Percentiles rank a stretch among this genome's conserved stretches.
phyloP scores from a whole-genome alignment of 2,888 invertebrate species.

The Prenolepis imparis region DNA sequence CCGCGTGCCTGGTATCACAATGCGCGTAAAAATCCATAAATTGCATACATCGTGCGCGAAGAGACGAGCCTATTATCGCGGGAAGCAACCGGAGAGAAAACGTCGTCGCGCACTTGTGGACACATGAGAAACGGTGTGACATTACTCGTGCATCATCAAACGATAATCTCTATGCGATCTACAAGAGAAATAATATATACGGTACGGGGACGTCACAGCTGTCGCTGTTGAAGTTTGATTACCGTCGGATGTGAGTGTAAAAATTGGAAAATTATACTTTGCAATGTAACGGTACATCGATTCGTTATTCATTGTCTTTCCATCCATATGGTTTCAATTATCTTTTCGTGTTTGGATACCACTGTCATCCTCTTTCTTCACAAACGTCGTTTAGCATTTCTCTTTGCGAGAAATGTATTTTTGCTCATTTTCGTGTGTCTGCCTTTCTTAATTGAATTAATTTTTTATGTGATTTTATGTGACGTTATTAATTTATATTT shows the following conservation, averaged over 20 bases:
- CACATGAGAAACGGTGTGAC: slow-evolving; percentile 45
- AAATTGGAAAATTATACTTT: slow-evolving; percentile 50
- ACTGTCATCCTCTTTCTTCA: neutral
- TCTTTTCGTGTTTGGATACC: neutral
- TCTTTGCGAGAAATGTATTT: slow-evolving; percentile 7
- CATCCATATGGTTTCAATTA: slow-evolving; percentile 45
- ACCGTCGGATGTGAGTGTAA: slow-evolving; percentile 20
- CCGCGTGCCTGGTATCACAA: neutral
- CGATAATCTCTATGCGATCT: slow-evolving; percentile 55
- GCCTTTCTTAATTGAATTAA: neutral
- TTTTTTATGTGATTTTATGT: neutral
- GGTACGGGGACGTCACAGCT: slow-evolving; percentile 40
- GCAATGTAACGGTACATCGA: slow-evolving; percentile 45
- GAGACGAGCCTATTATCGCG: slow-evolving; percentile 1
- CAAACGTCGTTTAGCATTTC: slow-evolving; percentile 1
- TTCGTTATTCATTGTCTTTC: slow-evolving; percentile 48
- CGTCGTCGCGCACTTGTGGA: slow-evolving; percentile 20
- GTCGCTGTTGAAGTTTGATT: slow-evolving; percentile 46
- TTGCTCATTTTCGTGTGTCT: neutral
- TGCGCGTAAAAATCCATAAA: slow-evolving; percentile 31
- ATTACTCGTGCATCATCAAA: slow-evolving; percentile 46
- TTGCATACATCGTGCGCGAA: neutral
- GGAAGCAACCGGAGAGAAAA: slow-evolving; percentile 4
- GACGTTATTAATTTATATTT: neutral
- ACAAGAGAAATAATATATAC: slow-evolving; percentile 42